Percentiles rank a stretch among this genome's conserved stretches.
Evolutionary conservation across 2,888 invertebrate species (phyloP).

Genomic region (Stenurella melanura): DNA sequence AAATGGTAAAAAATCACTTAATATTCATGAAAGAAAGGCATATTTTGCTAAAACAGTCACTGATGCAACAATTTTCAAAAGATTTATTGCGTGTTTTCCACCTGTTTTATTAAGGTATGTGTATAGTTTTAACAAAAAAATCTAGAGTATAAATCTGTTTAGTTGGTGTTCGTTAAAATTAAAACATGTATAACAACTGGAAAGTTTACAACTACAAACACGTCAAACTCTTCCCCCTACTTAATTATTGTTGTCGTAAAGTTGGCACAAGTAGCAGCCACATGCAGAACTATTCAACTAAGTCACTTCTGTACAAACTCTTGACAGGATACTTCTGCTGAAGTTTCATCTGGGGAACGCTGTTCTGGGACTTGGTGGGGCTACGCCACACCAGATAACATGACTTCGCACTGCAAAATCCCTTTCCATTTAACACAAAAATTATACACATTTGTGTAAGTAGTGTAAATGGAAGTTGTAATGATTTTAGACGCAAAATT

Average conservation of each 20-base stretch:
- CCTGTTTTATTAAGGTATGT: conserved; percentile 10
- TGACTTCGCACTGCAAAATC: conserved; percentile 51
- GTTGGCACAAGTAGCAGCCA: conserved; percentile 62
- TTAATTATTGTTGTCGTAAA: conserved; percentile 68
- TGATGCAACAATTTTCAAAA: neutral
- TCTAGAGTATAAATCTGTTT: conserved; percentile 26
- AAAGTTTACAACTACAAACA: conserved; percentile 60
- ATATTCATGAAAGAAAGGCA: neutral
- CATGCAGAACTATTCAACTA: conserved; percentile 61
- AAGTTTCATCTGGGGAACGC: conserved; percentile 53
- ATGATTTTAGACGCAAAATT: too few relatives aligned
- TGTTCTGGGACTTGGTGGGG: conserved; percentile 42
- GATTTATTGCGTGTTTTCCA: conserved; percentile 23
- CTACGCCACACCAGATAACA: conserved; percentile 48
- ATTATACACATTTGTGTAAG: conserved; percentile 29
- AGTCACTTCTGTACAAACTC: conserved; percentile 52
- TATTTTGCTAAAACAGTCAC: too few relatives aligned
- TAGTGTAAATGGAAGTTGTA: conserved; percentile 14
- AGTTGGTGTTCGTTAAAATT: conserved; percentile 44
- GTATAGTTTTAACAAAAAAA: conserved; percentile 33
- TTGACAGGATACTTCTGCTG: conserved; percentile 60
- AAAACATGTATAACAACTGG: conserved; percentile 57
- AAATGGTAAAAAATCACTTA: neutral
- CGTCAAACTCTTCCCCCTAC: conserved; percentile 63
- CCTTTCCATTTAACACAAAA: conserved; percentile 44